Conservation (phyloP, 2,888 invertebrate genomes). For the Alviniconcha strummeri region DNA sequence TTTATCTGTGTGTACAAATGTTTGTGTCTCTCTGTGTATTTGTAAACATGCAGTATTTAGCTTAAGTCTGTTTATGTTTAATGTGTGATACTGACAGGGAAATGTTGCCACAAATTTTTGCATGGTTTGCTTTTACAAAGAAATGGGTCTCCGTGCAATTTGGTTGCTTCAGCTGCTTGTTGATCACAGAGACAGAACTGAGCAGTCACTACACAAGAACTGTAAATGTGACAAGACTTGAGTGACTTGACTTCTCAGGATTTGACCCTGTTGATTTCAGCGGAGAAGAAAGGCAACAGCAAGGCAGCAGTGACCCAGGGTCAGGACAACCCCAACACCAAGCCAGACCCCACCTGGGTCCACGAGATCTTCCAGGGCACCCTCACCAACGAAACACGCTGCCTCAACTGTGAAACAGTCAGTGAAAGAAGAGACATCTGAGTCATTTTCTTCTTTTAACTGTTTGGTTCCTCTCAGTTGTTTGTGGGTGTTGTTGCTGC, state of each 20-base stretch:
- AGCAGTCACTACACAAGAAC: too few relatives aligned
- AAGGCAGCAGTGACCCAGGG: conserved; percentile 48
- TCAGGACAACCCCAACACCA: conserved; percentile 51
- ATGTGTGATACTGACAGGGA: too few relatives aligned
- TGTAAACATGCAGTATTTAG: not conserved
- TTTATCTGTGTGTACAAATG: not conserved
- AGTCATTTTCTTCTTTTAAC: not conserved
- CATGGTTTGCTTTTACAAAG: too few relatives aligned
- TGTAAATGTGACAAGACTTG: too few relatives aligned
- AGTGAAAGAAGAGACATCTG: conserved; percentile 49
- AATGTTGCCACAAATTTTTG: too few relatives aligned
- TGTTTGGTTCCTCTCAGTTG: too few relatives aligned
- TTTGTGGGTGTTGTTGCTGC: not conserved
- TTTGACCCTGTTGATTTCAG: conserved; percentile 48
- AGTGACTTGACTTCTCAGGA: too few relatives aligned
- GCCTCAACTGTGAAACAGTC: conserved; percentile 99
- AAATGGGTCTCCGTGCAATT: too few relatives aligned
- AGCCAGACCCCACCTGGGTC: conserved; percentile 92
- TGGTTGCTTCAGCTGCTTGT: too few relatives aligned
- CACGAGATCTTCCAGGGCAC: conserved; percentile 99
- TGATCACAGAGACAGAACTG: too few relatives aligned
- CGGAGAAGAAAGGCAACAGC: conserved; percentile 67
- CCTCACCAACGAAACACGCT: conserved; percentile 98
- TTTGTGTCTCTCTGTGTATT: not conserved
- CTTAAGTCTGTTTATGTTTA: too few relatives aligned